These are phyloP conservation scores for Lagenorhynchus albirostris DNA, from an alignment of 2,113 vertebrate species.

Conservation along the genomic window DNA sequence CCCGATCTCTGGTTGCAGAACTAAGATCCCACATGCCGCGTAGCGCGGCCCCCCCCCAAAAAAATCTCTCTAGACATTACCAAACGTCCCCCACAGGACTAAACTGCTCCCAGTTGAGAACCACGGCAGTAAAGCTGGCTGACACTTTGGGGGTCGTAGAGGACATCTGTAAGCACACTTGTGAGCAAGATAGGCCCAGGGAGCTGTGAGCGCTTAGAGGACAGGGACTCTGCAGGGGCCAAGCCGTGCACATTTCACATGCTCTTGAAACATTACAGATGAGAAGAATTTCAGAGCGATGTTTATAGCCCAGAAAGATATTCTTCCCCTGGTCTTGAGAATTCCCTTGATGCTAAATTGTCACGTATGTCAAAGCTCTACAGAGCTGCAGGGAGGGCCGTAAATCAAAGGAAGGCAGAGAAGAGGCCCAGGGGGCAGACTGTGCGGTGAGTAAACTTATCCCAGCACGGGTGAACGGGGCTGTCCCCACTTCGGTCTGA, in stretches of 20 bases:
- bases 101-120: neutral
- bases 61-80: neutral
- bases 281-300: constrained; percentile 43
- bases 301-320: constrained; percentile 50
- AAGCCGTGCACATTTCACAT: neutral
- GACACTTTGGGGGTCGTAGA: neutral
- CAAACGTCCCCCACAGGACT: neutral
- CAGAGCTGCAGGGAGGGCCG: neutral
- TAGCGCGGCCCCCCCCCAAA: neutral
- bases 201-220: neutral
- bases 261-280: neutral
- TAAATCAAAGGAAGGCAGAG: constrained; percentile 55
- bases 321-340: neutral
- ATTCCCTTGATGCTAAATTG: constrained; percentile 45
- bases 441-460: neutral
- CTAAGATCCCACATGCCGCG: neutral
- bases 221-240: neutral
- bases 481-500: neutral
- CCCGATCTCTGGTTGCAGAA: neutral
- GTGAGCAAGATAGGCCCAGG: neutral
- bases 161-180: neutral
- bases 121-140: neutral
- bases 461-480: neutral
- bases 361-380: neutral
- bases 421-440: neutral